A percentile compares a stretch with the other conserved stretches of the same genome.
Conservation (phyloP, 2,888 invertebrate species). For the Crocallis elinguaria region DNA sequence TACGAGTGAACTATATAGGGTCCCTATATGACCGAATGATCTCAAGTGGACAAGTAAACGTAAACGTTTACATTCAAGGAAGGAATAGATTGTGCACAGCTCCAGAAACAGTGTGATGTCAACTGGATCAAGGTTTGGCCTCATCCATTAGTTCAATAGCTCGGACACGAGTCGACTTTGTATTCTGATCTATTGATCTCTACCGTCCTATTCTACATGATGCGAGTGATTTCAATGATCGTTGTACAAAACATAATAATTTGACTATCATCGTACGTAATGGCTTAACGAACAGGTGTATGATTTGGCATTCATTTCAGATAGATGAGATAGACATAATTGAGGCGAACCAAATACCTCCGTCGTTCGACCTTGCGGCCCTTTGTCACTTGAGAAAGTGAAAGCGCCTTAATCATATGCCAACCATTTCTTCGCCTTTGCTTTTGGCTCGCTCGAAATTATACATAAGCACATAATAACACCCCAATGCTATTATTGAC, state of each 20-base stretch:
- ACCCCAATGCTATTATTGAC: slow-evolving; percentile 48
- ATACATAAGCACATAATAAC: slow-evolving; percentile 37
- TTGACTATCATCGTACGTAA: slow-evolving; percentile 7
- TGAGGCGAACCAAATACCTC: slow-evolving; percentile 47
- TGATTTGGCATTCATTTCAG: slow-evolving; percentile 24
- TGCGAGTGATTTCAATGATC: slow-evolving; percentile 9
- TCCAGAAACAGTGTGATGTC: slow-evolving; percentile 60
- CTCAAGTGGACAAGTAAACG: slow-evolving; percentile 13
- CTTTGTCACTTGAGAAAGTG: slow-evolving; percentile 72
- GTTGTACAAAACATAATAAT: slow-evolving; percentile 10
- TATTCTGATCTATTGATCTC: slow-evolving; percentile 38
- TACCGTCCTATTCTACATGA: slow-evolving; percentile 4
- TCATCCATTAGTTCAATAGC: slow-evolving; percentile 69
- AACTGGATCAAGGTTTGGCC: slow-evolving; percentile 74
- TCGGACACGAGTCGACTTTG: slow-evolving; percentile 45
- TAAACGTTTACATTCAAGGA: slow-evolving; percentile 35
- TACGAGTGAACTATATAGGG: too few relatives aligned
- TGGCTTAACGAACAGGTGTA: slow-evolving; percentile 22
- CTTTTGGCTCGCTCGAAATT: slow-evolving; percentile 55
- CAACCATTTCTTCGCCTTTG: slow-evolving; percentile 47
- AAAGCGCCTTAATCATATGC: slow-evolving; percentile 61
- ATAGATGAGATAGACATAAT: slow-evolving; percentile 31
- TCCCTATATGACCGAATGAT: neutral
- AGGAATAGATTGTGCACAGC: slow-evolving; percentile 48
- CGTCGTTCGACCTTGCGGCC: slow-evolving; percentile 63